These are phyloP conservation scores for Agrilus cyanescens DNA, from an alignment of 2,888 invertebrate species.

Conservation along the genomic window DNA sequence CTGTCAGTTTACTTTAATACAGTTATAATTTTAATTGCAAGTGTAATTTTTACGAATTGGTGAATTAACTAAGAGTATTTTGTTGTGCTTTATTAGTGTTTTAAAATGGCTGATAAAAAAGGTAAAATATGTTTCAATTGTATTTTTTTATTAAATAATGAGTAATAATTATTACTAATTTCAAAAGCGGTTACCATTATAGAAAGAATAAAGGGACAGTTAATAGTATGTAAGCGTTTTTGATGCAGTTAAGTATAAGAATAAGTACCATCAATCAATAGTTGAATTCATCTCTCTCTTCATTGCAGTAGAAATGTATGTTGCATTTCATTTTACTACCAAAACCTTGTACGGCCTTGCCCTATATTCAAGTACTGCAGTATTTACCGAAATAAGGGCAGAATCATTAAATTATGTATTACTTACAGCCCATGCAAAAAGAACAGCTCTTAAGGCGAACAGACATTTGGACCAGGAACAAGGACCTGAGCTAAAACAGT, in stretches of 20 bases:
- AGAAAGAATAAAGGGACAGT: too few relatives aligned
- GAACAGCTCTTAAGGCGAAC: slow-evolving; percentile 27
- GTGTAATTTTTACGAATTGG: too few relatives aligned
- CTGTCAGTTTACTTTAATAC: too few relatives aligned
- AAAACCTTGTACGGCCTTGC: slow-evolving; percentile 33
- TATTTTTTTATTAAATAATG: background rate
- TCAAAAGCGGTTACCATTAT: slow-evolving; percentile 1
- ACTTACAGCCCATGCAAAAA: slow-evolving; percentile 35
- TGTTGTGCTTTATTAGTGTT: slow-evolving; percentile 5
- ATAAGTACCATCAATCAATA: slow-evolving; percentile 18
- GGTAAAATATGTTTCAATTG: slow-evolving; percentile 18
- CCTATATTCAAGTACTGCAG: slow-evolving; percentile 35
- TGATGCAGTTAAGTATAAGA: slow-evolving; percentile 28
- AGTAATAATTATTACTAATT: background rate
- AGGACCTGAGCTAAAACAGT: slow-evolving; percentile 33
- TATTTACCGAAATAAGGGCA: slow-evolving; percentile 23
- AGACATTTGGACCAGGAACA: slow-evolving; percentile 24
- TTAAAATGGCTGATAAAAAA: slow-evolving; percentile 26
- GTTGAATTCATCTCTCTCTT: slow-evolving; percentile 31
- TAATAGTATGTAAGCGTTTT: slow-evolving; percentile 34
- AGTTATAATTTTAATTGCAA: too few relatives aligned
- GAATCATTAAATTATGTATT: slow-evolving; percentile 35
- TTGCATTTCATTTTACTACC: slow-evolving; percentile 29
- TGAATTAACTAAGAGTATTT: too few relatives aligned
- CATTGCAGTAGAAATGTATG: slow-evolving; percentile 28